phyloP scores from a whole-genome alignment of 2,888 invertebrate genomes.

The Eutolmus rufibarbis region DNA sequence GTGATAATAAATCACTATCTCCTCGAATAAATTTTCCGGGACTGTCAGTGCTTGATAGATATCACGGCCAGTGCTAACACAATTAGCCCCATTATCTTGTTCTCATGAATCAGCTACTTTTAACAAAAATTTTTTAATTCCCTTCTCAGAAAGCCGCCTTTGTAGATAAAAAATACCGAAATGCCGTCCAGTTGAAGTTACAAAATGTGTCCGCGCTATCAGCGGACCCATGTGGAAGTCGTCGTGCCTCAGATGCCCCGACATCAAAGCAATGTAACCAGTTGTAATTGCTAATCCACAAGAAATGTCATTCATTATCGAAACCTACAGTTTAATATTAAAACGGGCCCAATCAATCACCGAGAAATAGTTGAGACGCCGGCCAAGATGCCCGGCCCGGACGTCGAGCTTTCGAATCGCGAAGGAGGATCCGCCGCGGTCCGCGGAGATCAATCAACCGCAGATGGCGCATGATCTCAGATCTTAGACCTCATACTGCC shows the following conservation, averaged over 20 bases:
- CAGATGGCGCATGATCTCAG: neutral
- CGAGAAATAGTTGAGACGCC: neutral
- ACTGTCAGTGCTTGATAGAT: neutral
- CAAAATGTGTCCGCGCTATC: neutral
- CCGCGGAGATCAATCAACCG: neutral
- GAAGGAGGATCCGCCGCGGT: neutral
- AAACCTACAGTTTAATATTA: neutral
- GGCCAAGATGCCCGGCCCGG: neutral
- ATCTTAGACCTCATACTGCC: neutral
- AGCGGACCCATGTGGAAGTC: neutral
- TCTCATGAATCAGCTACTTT: neutral
- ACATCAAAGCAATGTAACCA: neutral
- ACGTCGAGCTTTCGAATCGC: neutral
- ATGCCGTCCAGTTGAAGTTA: neutral
- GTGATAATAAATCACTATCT: neutral
- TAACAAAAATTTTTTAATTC: neutral
- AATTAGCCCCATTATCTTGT: neutral
- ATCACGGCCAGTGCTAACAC: neutral
- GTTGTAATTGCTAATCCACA: neutral
- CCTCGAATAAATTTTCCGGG: neutral
- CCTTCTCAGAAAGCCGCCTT: neutral
- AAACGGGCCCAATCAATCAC: neutral
- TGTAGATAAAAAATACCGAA: neutral
- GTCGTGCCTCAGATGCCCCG: neutral
- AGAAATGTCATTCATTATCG: neutral